These are phyloP conservation scores for Pitangus sulphuratus DNA, from an alignment of 2,797 vertebrate genomes.

Conservation along the genomic window DNA sequence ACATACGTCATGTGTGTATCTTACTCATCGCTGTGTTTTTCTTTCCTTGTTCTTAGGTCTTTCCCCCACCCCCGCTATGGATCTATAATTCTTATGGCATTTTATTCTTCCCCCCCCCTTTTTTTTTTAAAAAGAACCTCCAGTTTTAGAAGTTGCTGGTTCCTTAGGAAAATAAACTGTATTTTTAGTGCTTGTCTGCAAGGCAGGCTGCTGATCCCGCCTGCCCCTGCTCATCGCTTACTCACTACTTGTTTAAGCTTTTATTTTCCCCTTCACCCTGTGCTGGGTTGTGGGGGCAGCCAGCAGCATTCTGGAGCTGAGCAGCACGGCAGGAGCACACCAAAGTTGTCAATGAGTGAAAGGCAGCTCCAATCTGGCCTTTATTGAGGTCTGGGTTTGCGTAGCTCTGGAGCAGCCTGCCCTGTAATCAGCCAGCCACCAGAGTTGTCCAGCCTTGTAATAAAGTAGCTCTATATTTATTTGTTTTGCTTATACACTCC, in stretches of 20 bases:
- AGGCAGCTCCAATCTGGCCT: conserved; percentile 73
- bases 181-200: conserved; percentile 66
- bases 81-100: conserved; percentile 35
- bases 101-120: not conserved
- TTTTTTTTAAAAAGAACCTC: not conserved
- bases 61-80: conserved; percentile 26
- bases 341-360: conserved; percentile 61
- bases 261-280: conserved; percentile 56
- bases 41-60: conserved; percentile 62
- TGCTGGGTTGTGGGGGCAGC: not conserved
- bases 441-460: conserved; percentile 80
- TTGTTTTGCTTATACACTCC: conserved; percentile 80
- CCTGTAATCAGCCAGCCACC: conserved; percentile 83
- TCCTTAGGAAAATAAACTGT: conserved; percentile 66
- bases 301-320: not conserved
- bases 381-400: conserved; percentile 79
- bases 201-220: conserved; percentile 36
- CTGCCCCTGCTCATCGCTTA: conserved; percentile 45
- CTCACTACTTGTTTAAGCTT: conserved; percentile 58
- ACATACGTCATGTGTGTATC: conserved; percentile 57
- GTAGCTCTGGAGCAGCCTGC: conserved; percentile 70
- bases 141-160: conserved; percentile 60
- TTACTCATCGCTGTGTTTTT: conserved; percentile 68
- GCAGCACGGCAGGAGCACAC: not conserved
- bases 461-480: conserved; percentile 85